Conservation (phyloP, 2,888 invertebrate genomes). For the Gortyna flavago region DNA sequence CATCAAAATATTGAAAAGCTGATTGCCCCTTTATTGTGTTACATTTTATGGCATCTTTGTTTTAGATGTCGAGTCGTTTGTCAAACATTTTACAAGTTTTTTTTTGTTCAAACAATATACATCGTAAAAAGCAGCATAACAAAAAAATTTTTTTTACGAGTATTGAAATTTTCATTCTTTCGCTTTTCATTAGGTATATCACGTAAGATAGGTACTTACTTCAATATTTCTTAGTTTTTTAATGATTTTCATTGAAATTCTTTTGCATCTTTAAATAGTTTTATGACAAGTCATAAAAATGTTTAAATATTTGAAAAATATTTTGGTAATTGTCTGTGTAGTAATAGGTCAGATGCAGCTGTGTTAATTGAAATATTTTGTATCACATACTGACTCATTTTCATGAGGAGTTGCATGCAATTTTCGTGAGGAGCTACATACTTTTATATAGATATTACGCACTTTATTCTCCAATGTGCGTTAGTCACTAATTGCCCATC, state of each 20-base stretch:
- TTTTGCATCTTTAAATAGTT: background rate
- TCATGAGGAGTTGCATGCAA: background rate
- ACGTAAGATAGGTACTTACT: background rate
- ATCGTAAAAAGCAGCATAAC: conserved; percentile 7
- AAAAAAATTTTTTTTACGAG: conserved; percentile 23
- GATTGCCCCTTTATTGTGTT: background rate
- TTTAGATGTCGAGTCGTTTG: conserved; percentile 9
- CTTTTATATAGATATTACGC: conserved; percentile 6
- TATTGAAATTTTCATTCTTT: background rate
- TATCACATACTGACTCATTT: conserved; percentile 20
- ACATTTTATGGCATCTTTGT: background rate
- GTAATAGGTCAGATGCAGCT: conserved; percentile 13
- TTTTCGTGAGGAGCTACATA: background rate
- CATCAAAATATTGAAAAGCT: conserved; percentile 18
- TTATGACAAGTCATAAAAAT: conserved; percentile 3
- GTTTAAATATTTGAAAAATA: background rate
- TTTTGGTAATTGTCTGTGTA: background rate
- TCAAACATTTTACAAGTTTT: conserved; percentile 14
- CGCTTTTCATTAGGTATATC: conserved; percentile 23
- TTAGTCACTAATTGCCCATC: conserved; percentile 33
- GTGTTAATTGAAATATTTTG: conserved; percentile 1
- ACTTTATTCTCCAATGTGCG: conserved; percentile 31
- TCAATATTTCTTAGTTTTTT: conserved; percentile 12
- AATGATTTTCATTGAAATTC: conserved; percentile 25
- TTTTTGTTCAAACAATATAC: conserved; percentile 17